Evolutionary conservation across 2,888 invertebrate species (phyloP).

Genomic region (Erynnis tages): DNA sequence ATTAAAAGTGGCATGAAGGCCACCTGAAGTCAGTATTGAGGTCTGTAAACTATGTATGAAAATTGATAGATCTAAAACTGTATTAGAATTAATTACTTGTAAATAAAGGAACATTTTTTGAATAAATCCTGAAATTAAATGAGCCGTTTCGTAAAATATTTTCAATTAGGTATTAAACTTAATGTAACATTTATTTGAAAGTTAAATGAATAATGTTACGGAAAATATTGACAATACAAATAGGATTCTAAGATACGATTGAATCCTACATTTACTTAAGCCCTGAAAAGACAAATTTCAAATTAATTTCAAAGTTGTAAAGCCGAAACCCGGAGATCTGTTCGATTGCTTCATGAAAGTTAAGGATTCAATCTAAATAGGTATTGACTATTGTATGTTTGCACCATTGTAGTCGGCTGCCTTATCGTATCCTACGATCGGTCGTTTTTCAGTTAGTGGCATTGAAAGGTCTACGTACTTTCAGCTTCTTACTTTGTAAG

Average conservation of each 20-base stretch:
- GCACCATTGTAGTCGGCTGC: neutral
- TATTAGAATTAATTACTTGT: no score
- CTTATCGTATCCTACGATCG: neutral
- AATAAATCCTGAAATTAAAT: no score
- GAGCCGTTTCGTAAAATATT: no score
- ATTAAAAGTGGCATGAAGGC: no score
- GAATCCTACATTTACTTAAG: neutral
- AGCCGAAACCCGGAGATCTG: neutral
- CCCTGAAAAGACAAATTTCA: neutral
- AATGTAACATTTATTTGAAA: no score
- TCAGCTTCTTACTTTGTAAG: neutral
- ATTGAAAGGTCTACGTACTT: slow-evolving; percentile 3
- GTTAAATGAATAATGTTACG: no score
- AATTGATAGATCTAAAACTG: no score
- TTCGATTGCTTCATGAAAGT: slow-evolving; percentile 10
- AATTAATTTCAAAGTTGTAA: slow-evolving; percentile 3
- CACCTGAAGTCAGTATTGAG: no score
- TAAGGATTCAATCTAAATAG: neutral
- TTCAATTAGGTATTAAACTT: no score
- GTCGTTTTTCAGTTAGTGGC: neutral
- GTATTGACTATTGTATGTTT: neutral
- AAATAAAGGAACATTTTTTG: no score
- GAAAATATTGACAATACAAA: neutral
- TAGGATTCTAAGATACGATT: neutral
- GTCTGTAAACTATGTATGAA: no score